These are phyloP conservation scores for Ptilodon capucinus DNA, from an alignment of 2,888 invertebrate species.

Conservation along the genomic window DNA sequence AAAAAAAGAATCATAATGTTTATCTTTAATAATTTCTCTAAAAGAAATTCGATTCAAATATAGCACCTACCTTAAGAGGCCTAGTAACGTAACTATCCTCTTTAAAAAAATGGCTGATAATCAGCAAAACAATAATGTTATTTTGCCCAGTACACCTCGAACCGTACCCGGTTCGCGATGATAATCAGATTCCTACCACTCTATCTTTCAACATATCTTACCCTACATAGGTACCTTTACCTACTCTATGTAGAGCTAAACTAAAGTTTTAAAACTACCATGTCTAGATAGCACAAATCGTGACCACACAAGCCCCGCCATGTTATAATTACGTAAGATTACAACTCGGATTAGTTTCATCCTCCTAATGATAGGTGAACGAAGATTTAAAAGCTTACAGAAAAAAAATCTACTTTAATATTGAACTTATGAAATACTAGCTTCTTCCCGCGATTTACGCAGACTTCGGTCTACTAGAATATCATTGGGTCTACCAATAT, in stretches of 20 bases:
- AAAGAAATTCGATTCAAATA: no score
- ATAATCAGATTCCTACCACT: constrained; percentile 69
- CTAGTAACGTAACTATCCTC: no score
- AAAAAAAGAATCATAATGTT: no score
- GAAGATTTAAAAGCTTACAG: constrained; percentile 42
- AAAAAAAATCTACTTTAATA: no score
- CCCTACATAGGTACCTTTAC: constrained; percentile 24
- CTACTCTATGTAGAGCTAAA: constrained; percentile 36
- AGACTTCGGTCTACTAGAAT: no score
- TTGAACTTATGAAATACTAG: no score
- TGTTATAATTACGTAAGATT: constrained; percentile 79
- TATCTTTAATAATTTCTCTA: no score
- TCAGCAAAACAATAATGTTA: background rate
- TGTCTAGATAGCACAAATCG: constrained; percentile 71
- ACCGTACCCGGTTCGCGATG: constrained; percentile 54
- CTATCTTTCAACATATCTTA: constrained; percentile 50
- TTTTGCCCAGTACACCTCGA: constrained; percentile 41
- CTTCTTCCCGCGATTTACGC: no score
- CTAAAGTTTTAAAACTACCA: constrained; percentile 60
- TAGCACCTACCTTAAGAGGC: no score
- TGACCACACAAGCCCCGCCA: constrained; percentile 71
- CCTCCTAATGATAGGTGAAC: constrained; percentile 61
- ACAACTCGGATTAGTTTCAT: constrained; percentile 60
- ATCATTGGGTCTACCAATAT: background rate
- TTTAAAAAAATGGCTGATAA: no score